Conservation (phyloP, 2,113 vertebrate species). For the Turdus rufiventris region DNA sequence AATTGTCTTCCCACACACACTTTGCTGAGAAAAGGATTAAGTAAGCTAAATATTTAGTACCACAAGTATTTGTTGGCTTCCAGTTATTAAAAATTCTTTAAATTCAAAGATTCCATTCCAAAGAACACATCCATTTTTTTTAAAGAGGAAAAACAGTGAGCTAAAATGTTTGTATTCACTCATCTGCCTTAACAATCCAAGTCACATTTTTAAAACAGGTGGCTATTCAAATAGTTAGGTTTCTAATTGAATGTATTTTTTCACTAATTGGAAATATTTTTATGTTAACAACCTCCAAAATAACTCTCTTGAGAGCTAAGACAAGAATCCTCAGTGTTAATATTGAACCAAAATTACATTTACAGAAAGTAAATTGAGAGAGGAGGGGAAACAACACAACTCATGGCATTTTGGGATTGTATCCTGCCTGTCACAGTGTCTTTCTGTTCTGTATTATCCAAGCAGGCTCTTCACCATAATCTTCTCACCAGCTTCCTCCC, state of each 20-base stretch:
- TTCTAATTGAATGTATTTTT: neutral
- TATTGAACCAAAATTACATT: neutral
- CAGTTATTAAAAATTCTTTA: slow-evolving; percentile 17
- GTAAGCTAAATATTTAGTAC: slow-evolving; percentile 15
- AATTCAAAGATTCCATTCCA: neutral
- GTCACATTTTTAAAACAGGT: neutral
- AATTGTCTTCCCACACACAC: neutral
- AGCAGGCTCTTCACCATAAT: neutral
- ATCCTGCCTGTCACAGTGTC: neutral
- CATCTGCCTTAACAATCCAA: neutral
- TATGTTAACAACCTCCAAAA: neutral
- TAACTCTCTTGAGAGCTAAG: neutral
- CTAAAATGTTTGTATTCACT: neutral
- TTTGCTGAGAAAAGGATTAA: slow-evolving; percentile 4
- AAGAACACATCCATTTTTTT: neutral
- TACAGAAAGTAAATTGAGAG: neutral
- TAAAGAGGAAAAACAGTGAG: neutral
- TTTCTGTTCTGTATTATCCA: neutral
- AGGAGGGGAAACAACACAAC: neutral
- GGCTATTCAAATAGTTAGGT: neutral
- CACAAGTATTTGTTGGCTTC: slow-evolving; percentile 31
- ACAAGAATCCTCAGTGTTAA: neutral
- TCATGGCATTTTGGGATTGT: neutral
- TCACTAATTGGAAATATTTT: neutral
- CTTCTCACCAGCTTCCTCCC: neutral